These are phyloP conservation scores for Haemorhous mexicanus DNA, from an alignment of 2,113 vertebrate genomes.

Conservation along the genomic window DNA sequence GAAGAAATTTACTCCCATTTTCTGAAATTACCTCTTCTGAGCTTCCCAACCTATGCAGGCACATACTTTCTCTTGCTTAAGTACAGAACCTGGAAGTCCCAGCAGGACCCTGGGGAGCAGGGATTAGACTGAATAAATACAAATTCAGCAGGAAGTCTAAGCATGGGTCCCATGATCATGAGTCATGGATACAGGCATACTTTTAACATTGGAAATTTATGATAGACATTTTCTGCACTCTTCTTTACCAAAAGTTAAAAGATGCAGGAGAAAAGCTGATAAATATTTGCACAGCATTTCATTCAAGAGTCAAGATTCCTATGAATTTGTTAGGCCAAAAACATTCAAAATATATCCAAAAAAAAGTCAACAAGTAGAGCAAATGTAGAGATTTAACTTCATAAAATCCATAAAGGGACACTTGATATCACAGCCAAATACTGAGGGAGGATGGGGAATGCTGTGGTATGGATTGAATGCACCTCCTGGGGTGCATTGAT, in stretches of 20 bases:
- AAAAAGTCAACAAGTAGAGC: neutral
- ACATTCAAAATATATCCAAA: neutral
- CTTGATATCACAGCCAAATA: neutral
- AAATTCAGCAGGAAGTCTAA: neutral
- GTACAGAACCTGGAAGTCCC: neutral
- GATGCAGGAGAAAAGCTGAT: neutral
- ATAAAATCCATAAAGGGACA: neutral
- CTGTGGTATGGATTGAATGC: neutral
- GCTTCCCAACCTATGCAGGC: neutral
- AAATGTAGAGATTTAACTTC: neutral
- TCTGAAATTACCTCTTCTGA: neutral
- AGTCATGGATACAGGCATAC: neutral
- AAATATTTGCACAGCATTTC: neutral
- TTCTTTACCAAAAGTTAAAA: neutral
- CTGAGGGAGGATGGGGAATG: neutral
- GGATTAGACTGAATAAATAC: neutral
- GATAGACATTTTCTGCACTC: neutral
- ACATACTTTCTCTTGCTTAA: neutral
- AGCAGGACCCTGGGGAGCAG: neutral
- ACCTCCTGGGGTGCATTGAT: neutral
- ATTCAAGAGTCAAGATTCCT: neutral
- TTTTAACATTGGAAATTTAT: neutral
- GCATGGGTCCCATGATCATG: neutral
- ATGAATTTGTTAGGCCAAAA: neutral
- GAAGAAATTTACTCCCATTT: neutral